Evolutionary conservation across 2,797 vertebrate species (phyloP).

Genomic region (Neomorphus geoffroyi): DNA sequence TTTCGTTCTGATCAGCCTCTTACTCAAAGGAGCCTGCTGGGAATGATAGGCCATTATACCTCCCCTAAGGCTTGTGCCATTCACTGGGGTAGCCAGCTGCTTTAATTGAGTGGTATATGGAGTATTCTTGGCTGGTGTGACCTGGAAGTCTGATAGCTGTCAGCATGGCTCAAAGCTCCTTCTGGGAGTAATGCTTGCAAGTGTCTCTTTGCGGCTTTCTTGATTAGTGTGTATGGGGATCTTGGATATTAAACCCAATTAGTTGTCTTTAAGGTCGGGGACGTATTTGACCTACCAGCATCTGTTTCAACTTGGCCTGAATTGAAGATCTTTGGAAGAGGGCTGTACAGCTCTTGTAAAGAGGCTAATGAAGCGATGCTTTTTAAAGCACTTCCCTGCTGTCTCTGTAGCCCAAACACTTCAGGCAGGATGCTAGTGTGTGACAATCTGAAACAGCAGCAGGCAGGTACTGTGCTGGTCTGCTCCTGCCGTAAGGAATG

Average conservation of each 20-base stretch:
- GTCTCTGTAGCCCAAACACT: constrained; percentile 9
- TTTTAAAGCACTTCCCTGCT: constrained; percentile 47
- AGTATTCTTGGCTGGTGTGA: constrained; percentile 23
- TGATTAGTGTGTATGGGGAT: not conserved
- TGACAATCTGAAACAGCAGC: not conserved
- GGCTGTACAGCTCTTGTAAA: not conserved
- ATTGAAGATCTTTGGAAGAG: constrained; percentile 19
- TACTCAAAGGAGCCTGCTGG: constrained; percentile 33
- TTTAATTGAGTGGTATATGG: constrained; percentile 9
- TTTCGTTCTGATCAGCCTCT: not conserved
- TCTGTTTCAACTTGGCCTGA: constrained; percentile 16
- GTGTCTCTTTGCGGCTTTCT: not conserved
- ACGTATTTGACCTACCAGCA: constrained; percentile 23
- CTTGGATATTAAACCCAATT: constrained; percentile 42
- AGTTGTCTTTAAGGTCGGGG: constrained; percentile 36
- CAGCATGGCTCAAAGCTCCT: constrained; percentile 26
- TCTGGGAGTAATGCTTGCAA: not conserved
- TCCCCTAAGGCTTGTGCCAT: not conserved
- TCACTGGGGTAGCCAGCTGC: not conserved
- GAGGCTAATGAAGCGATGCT: constrained; percentile 44
- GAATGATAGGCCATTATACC: not conserved
- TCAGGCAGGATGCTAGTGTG: not conserved
- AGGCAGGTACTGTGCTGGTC: not conserved
- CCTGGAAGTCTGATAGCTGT: constrained; percentile 38
- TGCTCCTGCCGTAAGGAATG: not conserved